Evolutionary conservation across 2,113 vertebrate species (phyloP), one percentile per base, ranked within the genome.

Genomic region (Crocuta crocuta): DNA sequence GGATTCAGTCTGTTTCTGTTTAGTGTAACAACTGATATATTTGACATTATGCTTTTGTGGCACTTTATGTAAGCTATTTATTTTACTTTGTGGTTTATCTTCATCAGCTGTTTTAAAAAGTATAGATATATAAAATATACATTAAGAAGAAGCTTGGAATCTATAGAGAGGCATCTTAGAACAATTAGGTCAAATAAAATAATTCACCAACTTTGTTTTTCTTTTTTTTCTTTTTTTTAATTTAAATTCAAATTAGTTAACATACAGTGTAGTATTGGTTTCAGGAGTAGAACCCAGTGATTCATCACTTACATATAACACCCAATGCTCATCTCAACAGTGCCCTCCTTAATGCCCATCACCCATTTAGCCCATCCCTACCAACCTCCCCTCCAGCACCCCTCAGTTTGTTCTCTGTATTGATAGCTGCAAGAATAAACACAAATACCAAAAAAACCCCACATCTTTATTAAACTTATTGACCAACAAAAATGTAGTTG

Each of bases 31-130:
- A 33, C 6, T 93, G 3, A 55, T 63, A 76, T 5, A 15, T 45
- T 48, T 90, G 33, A 73, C 11, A 92, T 88, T n/a, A 79, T 81
- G 19, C 17, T 81, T 92, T 66, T 39, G 43, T 61, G 23, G 28
- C 76, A 26, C 43, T 55, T 35, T 81, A 35, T 39, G 10, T 43
- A 65, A 93, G 23, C 10, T 76, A 39, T 76, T 68, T 89, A 80
- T 70, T 90, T 96, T 89, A 45, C 66, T 90, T 86, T 65, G 31
- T 53, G 26, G 21, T 79, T 94, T 79, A 89, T 92, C 53, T 71
- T 89, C 31, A 48, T 63, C 50, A 50, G 7, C 24, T 89, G 2
- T 83, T 91, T 88, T 95, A 61, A 87, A 89, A 10, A 66, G 24
- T 4, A 35, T 43, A 89, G 43, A 68, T 45, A 61, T 39, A 35